Percentiles rank a stretch among this genome's conserved stretches.
These are phyloP conservation scores for Sphenodon punctatus DNA, from an alignment of 2,797 vertebrate genomes.

Conservation along the genomic window DNA sequence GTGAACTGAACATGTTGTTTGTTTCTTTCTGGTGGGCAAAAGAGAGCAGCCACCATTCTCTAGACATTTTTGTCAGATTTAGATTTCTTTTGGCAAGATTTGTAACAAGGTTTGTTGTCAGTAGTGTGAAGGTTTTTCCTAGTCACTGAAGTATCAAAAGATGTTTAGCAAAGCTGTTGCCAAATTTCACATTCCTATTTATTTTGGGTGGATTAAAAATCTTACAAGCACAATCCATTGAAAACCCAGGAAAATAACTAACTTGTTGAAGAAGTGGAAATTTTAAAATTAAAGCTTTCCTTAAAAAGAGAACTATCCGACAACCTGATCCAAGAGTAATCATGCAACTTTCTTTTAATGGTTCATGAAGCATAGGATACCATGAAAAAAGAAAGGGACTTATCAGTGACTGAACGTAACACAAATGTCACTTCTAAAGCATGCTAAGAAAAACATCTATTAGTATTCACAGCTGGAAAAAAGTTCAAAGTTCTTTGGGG, in stretches of 20 bases:
- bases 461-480: conserved; percentile 38
- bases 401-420: conserved; percentile 26
- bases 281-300: conserved; percentile 12
- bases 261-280: neutral
- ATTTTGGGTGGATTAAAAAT: neutral
- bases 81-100: neutral
- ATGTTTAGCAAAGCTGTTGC: neutral
- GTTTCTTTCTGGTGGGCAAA: neutral
- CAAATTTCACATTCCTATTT: neutral
- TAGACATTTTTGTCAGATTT: neutral
- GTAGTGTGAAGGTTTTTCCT: neutral
- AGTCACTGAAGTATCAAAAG: neutral
- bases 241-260: conserved; percentile 12
- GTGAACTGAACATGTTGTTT: neutral
- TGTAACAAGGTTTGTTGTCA: neutral
- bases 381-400: neutral
- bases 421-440: conserved; percentile 16
- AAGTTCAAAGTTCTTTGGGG: neutral
- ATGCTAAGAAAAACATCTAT: conserved; percentile 4
- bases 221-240: neutral
- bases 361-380: neutral
- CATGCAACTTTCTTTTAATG: neutral
- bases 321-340: neutral
- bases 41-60: neutral
- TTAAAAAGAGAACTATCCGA: neutral